These are phyloP conservation scores for Apantesis nais DNA, from an alignment of 2,888 invertebrate species.

Conservation along the genomic window DNA sequence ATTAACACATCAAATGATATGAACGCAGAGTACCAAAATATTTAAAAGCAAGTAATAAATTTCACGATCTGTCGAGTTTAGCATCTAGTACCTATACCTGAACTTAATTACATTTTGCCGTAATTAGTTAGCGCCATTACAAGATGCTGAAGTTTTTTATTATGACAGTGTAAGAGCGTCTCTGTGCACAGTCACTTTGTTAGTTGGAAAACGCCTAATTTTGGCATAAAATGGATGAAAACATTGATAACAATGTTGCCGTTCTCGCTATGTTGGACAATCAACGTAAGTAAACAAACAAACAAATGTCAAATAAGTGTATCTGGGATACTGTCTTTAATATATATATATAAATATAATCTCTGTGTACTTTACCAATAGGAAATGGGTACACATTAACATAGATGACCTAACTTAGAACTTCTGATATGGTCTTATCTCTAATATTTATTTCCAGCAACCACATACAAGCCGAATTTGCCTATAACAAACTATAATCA, in stretches of 20 bases:
- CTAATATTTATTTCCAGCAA: slow-evolving; percentile 42
- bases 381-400: neutral
- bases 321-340: neutral
- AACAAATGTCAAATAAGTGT: slow-evolving; percentile 4
- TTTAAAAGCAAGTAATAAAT: neutral
- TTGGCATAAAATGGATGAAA: slow-evolving; percentile 62
- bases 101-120: slow-evolving; percentile 2
- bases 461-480: slow-evolving; percentile 62
- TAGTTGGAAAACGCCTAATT: slow-evolving; percentile 48
- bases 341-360: neutral
- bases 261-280: slow-evolving; percentile 69
- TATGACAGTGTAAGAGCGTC: neutral
- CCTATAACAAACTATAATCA: slow-evolving; percentile 56
- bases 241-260: slow-evolving; percentile 68
- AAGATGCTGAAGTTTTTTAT: neutral
- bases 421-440: neutral
- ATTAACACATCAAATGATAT: neutral
- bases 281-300: slow-evolving; percentile 59
- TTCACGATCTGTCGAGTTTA: neutral
- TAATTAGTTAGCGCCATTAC: neutral
- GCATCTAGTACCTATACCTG: neutral
- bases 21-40: neutral
- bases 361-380: neutral
- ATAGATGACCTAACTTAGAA: no score
- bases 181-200: slow-evolving; percentile 11